Conservation (phyloP, 2,113 vertebrate genomes). For the Scomber scombrus region DNA sequence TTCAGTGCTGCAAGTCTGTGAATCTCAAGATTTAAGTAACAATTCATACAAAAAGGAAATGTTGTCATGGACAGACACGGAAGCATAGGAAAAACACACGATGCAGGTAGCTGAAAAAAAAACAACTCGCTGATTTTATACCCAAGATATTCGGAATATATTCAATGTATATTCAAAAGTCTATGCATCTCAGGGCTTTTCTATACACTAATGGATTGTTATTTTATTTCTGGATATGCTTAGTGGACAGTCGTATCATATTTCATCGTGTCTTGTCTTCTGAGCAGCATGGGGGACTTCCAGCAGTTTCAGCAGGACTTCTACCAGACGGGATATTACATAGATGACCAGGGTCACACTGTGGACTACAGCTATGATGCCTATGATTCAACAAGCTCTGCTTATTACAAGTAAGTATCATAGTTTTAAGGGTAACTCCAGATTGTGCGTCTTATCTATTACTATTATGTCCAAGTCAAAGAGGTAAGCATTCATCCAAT, state of each 20-base stretch:
- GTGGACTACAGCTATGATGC: conserved; percentile 48
- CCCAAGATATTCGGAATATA: no score
- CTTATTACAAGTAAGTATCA: conserved; percentile 58
- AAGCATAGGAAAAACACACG: no score
- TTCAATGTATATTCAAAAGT: not conserved
- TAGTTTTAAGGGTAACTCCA: not conserved
- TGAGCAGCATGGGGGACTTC: conserved; percentile 87
- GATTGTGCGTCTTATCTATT: not conserved
- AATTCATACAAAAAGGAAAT: no score
- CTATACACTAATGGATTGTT: not conserved
- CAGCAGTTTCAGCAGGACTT: conserved; percentile 88
- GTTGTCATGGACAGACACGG: no score
- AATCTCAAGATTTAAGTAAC: no score
- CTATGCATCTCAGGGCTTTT: not conserved
- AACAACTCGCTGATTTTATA: no score
- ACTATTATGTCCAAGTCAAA: no score
- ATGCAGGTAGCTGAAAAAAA: no score
- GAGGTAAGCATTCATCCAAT: no score
- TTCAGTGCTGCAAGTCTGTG: no score
- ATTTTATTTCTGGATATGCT: not conserved
- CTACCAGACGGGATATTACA: conserved; percentile 90
- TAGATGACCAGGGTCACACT: conserved; percentile 83
- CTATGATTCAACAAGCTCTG: conserved; percentile 41
- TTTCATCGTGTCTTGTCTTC: not conserved
- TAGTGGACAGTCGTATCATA: not conserved